A percentile compares a stretch with the other conserved stretches of the same genome.
These are phyloP conservation scores for Mandrillus leucophaeus DNA, from an alignment of 2,113 vertebrate genomes.

Conservation along the genomic window DNA sequence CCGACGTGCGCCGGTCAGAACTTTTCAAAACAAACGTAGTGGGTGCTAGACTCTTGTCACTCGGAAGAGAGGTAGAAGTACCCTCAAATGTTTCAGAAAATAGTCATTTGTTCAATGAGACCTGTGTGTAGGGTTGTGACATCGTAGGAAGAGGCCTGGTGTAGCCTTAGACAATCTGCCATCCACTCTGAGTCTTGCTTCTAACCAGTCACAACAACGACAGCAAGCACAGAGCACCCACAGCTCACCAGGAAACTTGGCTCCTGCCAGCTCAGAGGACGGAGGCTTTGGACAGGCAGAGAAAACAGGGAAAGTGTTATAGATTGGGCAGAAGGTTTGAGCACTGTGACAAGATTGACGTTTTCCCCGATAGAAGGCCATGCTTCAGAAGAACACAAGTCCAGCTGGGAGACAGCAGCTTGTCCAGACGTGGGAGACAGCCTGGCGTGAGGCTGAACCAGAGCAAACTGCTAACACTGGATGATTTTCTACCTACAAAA, in stretches of 20 bases:
- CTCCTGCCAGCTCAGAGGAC: background rate
- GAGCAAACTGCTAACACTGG: background rate
- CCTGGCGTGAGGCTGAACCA: no score
- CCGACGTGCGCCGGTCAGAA: accelerated
- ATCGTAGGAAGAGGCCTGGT: background rate
- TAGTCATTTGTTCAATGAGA: background rate
- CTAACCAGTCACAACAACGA: accelerated
- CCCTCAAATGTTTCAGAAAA: background rate
- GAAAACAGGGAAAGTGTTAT: no score
- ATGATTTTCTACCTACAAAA: background rate
- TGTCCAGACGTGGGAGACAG: background rate
- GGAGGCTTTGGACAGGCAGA: background rate
- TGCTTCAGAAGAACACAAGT: background rate
- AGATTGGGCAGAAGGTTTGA: background rate
- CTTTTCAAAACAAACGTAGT: background rate
- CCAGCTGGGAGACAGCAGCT: background rate
- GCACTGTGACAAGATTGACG: accelerated
- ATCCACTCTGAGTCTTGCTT: background rate
- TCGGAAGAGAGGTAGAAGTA: background rate
- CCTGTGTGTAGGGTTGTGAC: background rate
- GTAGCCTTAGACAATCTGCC: accelerated
- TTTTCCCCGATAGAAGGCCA: background rate
- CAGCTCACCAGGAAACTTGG: accelerated
- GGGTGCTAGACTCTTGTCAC: background rate
- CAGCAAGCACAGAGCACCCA: no score